phyloP scores from a whole-genome alignment of 2,797 vertebrate species.

The Galago senegalensis region DNA sequence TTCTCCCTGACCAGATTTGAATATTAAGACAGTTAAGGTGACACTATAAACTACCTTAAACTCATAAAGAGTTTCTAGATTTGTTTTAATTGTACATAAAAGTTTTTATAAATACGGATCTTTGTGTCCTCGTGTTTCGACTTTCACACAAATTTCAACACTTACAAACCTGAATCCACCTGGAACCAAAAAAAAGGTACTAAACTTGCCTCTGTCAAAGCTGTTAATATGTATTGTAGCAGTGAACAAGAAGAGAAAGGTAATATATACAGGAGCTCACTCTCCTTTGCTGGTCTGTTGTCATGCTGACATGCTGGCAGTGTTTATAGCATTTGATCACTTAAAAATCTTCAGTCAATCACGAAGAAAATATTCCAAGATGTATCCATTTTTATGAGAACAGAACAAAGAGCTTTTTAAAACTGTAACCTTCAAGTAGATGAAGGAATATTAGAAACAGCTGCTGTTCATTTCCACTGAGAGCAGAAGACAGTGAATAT shows the following conservation, averaged over 20 bases:
- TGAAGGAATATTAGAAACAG: constrained; percentile 27
- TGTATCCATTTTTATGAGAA: not conserved
- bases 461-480: constrained; percentile 55
- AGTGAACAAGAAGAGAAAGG: not conserved
- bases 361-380: not conserved
- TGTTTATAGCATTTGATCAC: not conserved
- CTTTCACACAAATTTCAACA: not conserved
- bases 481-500: not conserved
- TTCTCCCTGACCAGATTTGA: not conserved
- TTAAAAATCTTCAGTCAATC: not conserved
- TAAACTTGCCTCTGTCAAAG: not conserved
- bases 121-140: not conserved
- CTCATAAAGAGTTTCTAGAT: not conserved
- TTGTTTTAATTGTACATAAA: not conserved
- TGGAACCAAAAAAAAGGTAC: not conserved
- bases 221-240: not conserved
- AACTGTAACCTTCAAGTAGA: constrained; percentile 53
- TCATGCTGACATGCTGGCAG: not conserved
- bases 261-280: not conserved
- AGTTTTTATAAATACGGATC: not conserved
- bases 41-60: not conserved
- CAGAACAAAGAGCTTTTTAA: not conserved
- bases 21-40: not conserved
- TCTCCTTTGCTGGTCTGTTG: not conserved
- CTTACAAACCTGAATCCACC: not conserved